phyloP scores from a whole-genome alignment of 1,140 invertebrate species.

The Orius insidiosus region DNA sequence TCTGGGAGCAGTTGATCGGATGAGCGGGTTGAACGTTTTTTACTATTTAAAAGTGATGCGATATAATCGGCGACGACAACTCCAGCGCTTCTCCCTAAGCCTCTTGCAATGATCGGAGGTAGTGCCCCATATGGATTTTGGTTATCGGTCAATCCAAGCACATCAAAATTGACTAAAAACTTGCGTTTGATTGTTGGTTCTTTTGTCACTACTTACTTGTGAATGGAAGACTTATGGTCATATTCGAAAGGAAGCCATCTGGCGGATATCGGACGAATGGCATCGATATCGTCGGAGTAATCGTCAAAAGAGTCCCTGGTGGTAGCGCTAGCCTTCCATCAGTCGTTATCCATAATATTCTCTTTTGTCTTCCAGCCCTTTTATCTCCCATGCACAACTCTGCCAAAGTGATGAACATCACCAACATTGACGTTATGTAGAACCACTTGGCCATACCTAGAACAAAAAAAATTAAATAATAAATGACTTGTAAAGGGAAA shows the following conservation, averaged over 20 bases:
- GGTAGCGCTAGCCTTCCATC: conserved; percentile 63
- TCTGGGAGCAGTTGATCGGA: conserved; percentile 21
- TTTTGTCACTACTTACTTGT: conserved; percentile 46
- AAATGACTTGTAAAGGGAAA: no score
- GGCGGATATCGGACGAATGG: conserved; percentile 68
- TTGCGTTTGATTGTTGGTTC: neutral
- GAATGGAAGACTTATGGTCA: conserved; percentile 71
- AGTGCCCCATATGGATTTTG: conserved; percentile 67
- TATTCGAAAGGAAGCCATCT: conserved; percentile 64
- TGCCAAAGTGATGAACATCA: neutral
- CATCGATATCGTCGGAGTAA: conserved; percentile 61
- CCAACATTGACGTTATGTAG: conserved; percentile 1
- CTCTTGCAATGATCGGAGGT: conserved; percentile 46
- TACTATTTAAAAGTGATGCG: conserved; percentile 43
- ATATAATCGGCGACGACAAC: conserved; percentile 52
- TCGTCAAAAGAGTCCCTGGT: conserved; percentile 57
- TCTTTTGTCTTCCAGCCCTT: conserved; percentile 52
- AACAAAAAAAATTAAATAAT: no score
- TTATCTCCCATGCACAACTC: conserved; percentile 8
- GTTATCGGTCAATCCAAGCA: conserved; percentile 63
- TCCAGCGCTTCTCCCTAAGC: conserved; percentile 46
- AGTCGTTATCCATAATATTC: conserved; percentile 63
- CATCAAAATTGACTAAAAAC: conserved; percentile 60
- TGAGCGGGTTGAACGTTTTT: conserved; percentile 31
- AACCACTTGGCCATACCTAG: conserved; percentile 19